Evolutionary conservation across 1,140 invertebrate species (phyloP).

Genomic region (Teleopsis dalmanni): DNA sequence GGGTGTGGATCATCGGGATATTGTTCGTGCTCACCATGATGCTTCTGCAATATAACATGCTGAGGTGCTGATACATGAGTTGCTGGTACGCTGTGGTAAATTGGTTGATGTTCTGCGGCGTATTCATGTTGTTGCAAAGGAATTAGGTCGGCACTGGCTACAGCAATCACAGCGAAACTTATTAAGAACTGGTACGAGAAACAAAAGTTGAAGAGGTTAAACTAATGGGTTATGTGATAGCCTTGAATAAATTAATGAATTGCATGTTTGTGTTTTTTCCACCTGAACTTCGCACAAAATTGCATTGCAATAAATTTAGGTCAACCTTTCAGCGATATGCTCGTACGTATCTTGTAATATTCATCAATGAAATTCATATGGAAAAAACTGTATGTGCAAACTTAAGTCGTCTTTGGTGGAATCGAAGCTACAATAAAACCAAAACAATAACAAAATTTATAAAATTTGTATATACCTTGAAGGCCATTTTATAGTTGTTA

Average conservation of each 20-base stretch:
- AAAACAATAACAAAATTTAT: too few species aligned
- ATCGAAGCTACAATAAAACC: too few species aligned
- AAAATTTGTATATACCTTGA: slow-evolving; percentile 41
- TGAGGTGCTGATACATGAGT: neutral
- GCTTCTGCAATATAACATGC: neutral
- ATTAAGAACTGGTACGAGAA: slow-evolving; percentile 8
- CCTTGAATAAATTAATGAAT: neutral
- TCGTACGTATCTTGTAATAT: too few species aligned
- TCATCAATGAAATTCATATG: too few species aligned
- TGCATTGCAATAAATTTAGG: too few species aligned
- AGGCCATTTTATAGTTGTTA: slow-evolving; percentile 27
- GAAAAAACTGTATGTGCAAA: too few species aligned
- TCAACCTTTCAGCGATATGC: too few species aligned
- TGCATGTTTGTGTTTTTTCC: too few species aligned
- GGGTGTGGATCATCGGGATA: slow-evolving; percentile 47
- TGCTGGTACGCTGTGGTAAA: slow-evolving; percentile 28
- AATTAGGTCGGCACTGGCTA: slow-evolving; percentile 28
- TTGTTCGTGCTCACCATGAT: slow-evolving; percentile 23
- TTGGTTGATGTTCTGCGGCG: slow-evolving; percentile 21
- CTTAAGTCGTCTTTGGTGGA: too few species aligned
- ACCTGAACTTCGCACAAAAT: too few species aligned
- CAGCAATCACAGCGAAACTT: slow-evolving; percentile 17
- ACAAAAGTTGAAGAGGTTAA: too few species aligned
- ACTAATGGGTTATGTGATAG: too few species aligned
- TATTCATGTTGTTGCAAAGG: slow-evolving; percentile 26